phyloP scores from a whole-genome alignment of 1,140 invertebrate species.

The Lasioglossum baleicum region DNA sequence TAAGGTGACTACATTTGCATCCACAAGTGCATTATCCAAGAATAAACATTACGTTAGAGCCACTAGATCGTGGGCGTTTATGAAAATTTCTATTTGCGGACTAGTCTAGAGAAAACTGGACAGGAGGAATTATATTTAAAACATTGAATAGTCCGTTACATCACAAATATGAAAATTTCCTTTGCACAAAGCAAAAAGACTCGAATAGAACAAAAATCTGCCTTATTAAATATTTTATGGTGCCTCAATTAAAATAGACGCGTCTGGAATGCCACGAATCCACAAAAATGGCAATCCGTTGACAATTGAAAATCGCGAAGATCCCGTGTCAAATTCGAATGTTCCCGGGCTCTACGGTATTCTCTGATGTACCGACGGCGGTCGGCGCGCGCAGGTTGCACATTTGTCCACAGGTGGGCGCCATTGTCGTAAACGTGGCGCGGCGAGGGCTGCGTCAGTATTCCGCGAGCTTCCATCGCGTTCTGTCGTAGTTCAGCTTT shows the following conservation, averaged over 20 bases:
- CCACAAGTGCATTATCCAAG: too few relatives aligned
- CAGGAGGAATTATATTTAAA: too few relatives aligned
- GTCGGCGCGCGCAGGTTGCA: too few relatives aligned
- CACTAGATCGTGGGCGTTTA: neutral
- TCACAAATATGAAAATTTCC: too few relatives aligned
- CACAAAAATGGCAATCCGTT: neutral
- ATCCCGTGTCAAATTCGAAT: neutral
- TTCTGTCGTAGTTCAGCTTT: conserved; percentile 34
- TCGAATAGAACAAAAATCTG: too few relatives aligned
- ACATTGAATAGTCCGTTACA: too few relatives aligned
- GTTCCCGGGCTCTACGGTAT: neutral
- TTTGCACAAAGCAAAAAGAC: too few relatives aligned
- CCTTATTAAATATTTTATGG: too few relatives aligned
- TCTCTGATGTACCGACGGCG: neutral
- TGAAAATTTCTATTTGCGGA: neutral
- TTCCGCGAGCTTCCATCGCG: conserved; percentile 67
- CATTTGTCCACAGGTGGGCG: conserved; percentile 9
- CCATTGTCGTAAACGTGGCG: conserved; percentile 55
- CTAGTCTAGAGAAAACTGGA: too few relatives aligned
- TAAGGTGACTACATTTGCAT: too few relatives aligned
- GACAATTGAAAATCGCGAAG: neutral
- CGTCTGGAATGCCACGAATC: neutral
- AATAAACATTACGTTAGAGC: neutral
- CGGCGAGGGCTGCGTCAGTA: conserved; percentile 62
- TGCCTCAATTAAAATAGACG: too few relatives aligned